Conservation (phyloP, 1,140 invertebrate genomes). For the Archivesica marissinica region DNA sequence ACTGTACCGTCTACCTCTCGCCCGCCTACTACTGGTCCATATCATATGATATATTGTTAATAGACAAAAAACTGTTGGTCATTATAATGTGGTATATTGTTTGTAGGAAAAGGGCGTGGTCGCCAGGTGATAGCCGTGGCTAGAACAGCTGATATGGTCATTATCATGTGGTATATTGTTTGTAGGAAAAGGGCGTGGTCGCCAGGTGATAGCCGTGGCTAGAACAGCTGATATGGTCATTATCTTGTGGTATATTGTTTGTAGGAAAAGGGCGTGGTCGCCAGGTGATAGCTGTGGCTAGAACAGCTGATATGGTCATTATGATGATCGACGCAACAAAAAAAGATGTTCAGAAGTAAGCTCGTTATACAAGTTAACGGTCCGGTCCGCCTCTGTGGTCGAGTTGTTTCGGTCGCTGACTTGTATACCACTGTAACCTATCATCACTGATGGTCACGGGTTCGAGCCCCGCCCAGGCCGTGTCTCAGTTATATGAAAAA, state of each 20-base stretch:
- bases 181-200: conserved; percentile 91
- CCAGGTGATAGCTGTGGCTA: conserved; percentile 96
- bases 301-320: conserved; percentile 98
- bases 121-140: conserved; percentile 97
- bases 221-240: conserved; percentile 96
- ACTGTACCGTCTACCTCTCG: too few relatives aligned
- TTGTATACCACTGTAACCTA: too few relatives aligned
- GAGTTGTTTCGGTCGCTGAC: too few relatives aligned
- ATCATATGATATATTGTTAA: too few relatives aligned
- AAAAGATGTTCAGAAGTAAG: conserved; percentile 93
- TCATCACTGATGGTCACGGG: too few relatives aligned
- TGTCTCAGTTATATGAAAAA: too few relatives aligned
- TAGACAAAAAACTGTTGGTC: too few relatives aligned
- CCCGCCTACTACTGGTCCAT: too few relatives aligned
- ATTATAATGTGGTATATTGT: too few relatives aligned
- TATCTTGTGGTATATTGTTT: conserved; percentile 26
- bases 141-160: conserved; percentile 96
- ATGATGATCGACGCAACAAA: conserved; percentile 99
- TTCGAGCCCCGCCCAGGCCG: too few relatives aligned
- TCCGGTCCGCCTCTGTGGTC: too few relatives aligned
- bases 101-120: conserved; percentile 91
- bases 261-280: conserved; percentile 92
- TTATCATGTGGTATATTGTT: conserved; percentile 93
- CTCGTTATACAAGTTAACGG: background rate
- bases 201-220: conserved; percentile 96